Base-by-base conservation (phyloP, 2,113 vertebrate species). In the Thamnaconus septentrionalis region DNA sequence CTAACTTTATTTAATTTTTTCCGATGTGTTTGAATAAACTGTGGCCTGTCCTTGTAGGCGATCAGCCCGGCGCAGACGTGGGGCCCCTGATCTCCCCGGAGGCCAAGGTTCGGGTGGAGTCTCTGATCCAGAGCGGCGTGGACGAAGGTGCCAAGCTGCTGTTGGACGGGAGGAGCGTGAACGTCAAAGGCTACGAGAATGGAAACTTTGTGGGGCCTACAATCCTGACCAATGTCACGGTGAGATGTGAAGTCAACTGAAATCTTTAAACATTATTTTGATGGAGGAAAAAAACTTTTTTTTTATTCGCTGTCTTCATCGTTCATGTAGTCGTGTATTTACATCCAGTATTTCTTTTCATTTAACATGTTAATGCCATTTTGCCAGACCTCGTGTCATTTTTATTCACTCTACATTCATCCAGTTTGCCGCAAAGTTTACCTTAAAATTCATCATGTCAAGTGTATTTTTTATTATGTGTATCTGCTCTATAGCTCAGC, bases 151-250 rank as follows among this genome's bases (percentile, higher is more conserved):
- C 96, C 40, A 89, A 81, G 4, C 70, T 99, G 75, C 92, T 98
- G 69, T 90, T 99, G 55, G 97, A 99, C n/a, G 97, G 97, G 41
- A 92, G 96, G 66, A 91, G 91, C 0, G 91, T 96, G 64, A 91
- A 92, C 52, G 96, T 99, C 65, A 98, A 96, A 86, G 97, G 96
- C 66, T 98, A 93, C 68, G 97, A 99, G 84, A 95, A 92, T n/a
- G 97, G 97, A 57, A 98, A 98, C 88, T 99, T 98, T 81, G 96
- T 99, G 51, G 97, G 96, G 57, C 96, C 97, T 56, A 98, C 97
- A 0, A 94, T 99, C 78, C 90, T 99, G 64, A 78, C 83, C 59
- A 90, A 91, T 4, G 96, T 98, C 47, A 93, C 87, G 90, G 96
- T 99, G 69, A 93, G 88, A 45, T 58, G 39, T 47, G 6, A 6